Base-by-base conservation (phyloP, 2,888 invertebrate species). In the Drosophila buzzatii region DNA sequence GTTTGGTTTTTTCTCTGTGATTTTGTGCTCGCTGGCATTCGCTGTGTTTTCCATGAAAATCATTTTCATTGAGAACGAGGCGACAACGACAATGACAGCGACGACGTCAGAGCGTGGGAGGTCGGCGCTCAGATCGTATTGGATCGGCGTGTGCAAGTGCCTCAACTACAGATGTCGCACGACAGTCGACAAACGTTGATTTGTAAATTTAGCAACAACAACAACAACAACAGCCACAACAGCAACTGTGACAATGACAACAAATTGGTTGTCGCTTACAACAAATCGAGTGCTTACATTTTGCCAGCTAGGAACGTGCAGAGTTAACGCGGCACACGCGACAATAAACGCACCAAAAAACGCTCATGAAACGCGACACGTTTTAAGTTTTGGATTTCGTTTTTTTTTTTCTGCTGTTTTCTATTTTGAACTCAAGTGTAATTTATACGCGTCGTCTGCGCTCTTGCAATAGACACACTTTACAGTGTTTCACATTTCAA, bases 231-330 rank as follows among this genome's bases (percentile, higher is more conserved):
- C 45, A 62, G 20, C 53, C 16, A 39, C 41, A 60, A 49, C 73
- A 53, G 39, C 56, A 57, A 59, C 53, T 61, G 72, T 52, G 79
- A 81, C 81, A 79, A 81, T 67, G 81, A 79, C 70, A 81, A 76
- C 76, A 73, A 71, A 70, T 80, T 80, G 76, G 44, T 63, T 79
- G 79, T 77, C 76, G 64, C 62, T 68, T 71, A 58, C 75, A 76
- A 77, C 77, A 81, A 80, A 77, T 79, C 56, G 64, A 57, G 60
- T 82, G 84, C 89, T 84, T 84, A 89, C 84, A 72, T 89, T 85
- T 78, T 49, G 72, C 75, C 69, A 75, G 56, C 71, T 59, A 70
- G 81, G 72, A 64, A 63, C 47, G 62, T 62, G 49, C 64, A 44
- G 51, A 69, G 71, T 67, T 67, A 62, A 67, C 76, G 62, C 69